Percentiles rank a stretch among this genome's conserved stretches.
phyloP scores from a whole-genome alignment of 2,113 vertebrate species.

The Hippocampus guttulatus region DNA sequence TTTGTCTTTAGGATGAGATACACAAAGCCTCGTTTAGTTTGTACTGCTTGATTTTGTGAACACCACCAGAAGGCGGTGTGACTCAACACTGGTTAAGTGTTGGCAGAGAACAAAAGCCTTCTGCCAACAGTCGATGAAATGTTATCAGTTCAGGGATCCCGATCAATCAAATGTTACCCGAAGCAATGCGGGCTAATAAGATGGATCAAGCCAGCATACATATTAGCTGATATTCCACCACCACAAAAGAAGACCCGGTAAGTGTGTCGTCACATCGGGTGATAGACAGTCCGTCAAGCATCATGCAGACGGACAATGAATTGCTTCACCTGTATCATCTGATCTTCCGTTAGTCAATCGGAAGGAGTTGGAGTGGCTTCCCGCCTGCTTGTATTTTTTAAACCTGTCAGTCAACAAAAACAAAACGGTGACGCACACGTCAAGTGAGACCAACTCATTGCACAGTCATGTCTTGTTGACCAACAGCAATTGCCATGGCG shows the following conservation, averaged over 20 bases:
- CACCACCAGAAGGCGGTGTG: conserved; percentile 56
- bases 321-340: conserved; percentile 85
- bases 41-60: neutral
- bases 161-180: conserved; percentile 46
- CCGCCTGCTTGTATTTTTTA: conserved; percentile 98
- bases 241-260: conserved; percentile 12
- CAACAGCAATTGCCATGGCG: conserved; percentile 38
- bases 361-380: conserved; percentile 96
- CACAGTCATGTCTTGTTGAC: conserved; percentile 18
- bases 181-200: conserved; percentile 19
- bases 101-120: conserved; percentile 46
- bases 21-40: conserved; percentile 6
- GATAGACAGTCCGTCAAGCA: neutral
- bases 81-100: conserved; percentile 40
- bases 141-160: conserved; percentile 29
- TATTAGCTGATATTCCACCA: conserved; percentile 4
- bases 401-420: conserved; percentile 75
- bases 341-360: conserved; percentile 89
- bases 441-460: conserved; percentile 1
- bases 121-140: conserved; percentile 31
- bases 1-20: conserved; percentile 12
- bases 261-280: neutral
- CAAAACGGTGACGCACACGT: conserved; percentile 2
- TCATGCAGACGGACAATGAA: neutral
- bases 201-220: conserved; percentile 17